Percentiles rank a stretch among this genome's conserved stretches.
These are phyloP conservation scores for Sander lucioperca DNA, from an alignment of 2,113 vertebrate genomes.

Conservation along the genomic window DNA sequence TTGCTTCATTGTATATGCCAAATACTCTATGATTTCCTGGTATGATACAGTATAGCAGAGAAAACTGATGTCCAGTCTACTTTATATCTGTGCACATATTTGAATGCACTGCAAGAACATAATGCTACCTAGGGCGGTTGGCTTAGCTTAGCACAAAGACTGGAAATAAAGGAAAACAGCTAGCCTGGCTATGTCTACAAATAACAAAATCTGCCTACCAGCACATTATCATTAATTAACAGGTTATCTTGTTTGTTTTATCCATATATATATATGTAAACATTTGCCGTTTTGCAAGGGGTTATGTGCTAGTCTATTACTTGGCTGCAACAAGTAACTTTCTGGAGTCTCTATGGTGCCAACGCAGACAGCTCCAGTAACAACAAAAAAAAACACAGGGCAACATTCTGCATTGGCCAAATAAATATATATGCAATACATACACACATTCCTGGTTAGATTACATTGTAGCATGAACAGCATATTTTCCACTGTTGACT, in stretches of 20 bases:
- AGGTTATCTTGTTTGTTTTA: not conserved
- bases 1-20: slow-evolving; percentile 9
- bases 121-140: not conserved
- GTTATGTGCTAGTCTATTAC: too few species aligned
- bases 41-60: not conserved
- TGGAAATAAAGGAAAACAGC: not conserved
- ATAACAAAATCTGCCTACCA: not conserved
- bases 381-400: not conserved
- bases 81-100: not conserved
- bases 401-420: not conserved
- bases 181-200: not conserved
- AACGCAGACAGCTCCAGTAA: not conserved
- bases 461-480: not conserved
- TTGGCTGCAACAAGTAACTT: not conserved
- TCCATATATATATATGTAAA: not conserved
- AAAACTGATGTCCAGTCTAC: not conserved
- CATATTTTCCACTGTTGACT: not conserved
- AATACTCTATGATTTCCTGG: not conserved
- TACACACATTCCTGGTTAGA: not conserved
- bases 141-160: not conserved
- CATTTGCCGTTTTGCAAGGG: not conserved
- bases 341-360: not conserved
- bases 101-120: not conserved
- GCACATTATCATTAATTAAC: not conserved
- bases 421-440: too few species aligned